Evolutionary conservation across 2,888 invertebrate species (phyloP), one percentile per base, ranked within the genome.

Genomic region (Agonum fuliginosum): DNA sequence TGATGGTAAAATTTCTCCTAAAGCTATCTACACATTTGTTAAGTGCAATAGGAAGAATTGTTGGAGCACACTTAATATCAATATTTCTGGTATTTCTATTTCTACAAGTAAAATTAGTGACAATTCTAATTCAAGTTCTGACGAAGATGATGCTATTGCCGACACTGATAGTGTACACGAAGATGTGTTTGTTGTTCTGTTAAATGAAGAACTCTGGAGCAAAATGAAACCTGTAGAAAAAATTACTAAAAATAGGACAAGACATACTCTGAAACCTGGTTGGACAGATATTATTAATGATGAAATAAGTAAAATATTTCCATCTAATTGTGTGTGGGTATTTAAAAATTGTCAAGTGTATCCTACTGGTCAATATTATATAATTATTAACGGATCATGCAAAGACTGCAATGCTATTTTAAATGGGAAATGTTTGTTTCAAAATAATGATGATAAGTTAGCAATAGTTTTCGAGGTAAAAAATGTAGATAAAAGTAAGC

Each of bases 271-370:
- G 1, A 14, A 48, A 10, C 19, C 17, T 6, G 46, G 19, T 19
- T 48, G 46, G 46, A 48, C 46, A 3, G 46, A 48, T 10, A 19
- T 48, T 17, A 19, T 48, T 19, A 48, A 48, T 48, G 46, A 14
- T 10, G 46, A 14, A 19, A 14, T 48, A 2, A 19, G 17, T 19
- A 14, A 48, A 17, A 48, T 10, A 3, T 19, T 19, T 19, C 3
- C 17, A 3, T 19, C 19, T 48, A 17, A 48, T 19, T 48, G 46
- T 48, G 19, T 48, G 17, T 48, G 46, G 46, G 6, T 19, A 19
- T 48, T 48, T 48, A 48, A 48, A 48, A 48, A 48, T 48, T 19
- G 19, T 48, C 19, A 10, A 19, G 17, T 48, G 3, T 10, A 3
- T 19, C 19, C 19, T 5, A 48, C 17, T 19, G 19, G 19, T 48